Evolutionary conservation across 2,113 vertebrate species (phyloP).

Genomic region (Xiphorhynchus elegans): DNA sequence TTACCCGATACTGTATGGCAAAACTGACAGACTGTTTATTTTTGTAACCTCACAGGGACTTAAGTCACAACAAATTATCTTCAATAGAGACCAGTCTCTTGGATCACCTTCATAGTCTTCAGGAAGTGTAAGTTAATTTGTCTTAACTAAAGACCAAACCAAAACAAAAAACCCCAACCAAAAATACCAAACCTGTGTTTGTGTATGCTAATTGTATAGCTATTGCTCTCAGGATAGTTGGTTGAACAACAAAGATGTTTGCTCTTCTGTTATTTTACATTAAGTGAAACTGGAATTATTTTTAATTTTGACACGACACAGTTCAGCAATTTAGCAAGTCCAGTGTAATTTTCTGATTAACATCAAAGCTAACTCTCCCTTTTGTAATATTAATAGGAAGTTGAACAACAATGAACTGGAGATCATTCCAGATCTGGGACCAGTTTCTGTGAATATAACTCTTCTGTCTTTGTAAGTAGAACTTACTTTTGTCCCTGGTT

Average conservation of each 20-base stretch:
- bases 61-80: constrained; percentile 94
- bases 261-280: neutral
- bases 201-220: neutral
- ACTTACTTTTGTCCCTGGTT: neutral
- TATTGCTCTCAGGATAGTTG: neutral
- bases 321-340: neutral
- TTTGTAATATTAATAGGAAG: constrained; percentile 78
- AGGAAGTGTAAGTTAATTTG: constrained; percentile 88
- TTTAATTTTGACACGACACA: neutral
- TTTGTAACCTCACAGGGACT: constrained; percentile 82
- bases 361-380: neutral
- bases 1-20: neutral
- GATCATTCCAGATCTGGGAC: constrained; percentile 85
- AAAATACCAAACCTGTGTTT: neutral
- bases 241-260: neutral
- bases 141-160: constrained; percentile 16
- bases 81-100: constrained; percentile 82
- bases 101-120: constrained; percentile 84
- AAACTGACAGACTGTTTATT: constrained; percentile 48
- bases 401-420: constrained; percentile 91
- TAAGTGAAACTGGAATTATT: neutral
- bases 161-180: neutral
- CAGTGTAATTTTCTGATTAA: neutral
- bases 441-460: constrained; percentile 83
- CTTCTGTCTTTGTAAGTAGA: constrained; percentile 91